Evolutionary conservation across 2,113 vertebrate genomes (phyloP), one percentile per base, ranked within the genome.

Genomic region (Bos javanicus): DNA sequence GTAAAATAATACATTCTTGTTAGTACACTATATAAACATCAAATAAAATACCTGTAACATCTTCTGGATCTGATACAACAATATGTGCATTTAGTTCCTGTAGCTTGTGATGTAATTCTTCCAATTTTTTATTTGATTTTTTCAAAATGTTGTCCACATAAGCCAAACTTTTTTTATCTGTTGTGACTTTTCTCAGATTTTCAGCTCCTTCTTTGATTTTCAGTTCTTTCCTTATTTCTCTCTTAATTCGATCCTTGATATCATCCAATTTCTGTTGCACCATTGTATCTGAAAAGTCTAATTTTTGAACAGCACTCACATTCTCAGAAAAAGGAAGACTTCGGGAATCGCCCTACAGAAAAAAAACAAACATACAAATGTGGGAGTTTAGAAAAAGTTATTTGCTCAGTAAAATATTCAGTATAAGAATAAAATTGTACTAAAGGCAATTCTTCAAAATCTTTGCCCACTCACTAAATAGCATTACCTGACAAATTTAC

Each of bases 171-270:
- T 99, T 99, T 99, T 99, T 99, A 99, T 99, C 99, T 2, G 99
- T 99, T 97, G 99, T 99, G 92, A 99, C 99, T 98, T 99, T 99
- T 93, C 99, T 99, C 96, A 99, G 99, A 98, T 99, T 99, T 99
- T 99, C 99, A 2, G 99, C 99, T 93, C 99, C 99, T 98, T 99
- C 99, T 98, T 99, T 99, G 98, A 99, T 99, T 99, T 99, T 99
- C 97, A 99, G 99, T 99, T 99, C 99, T 97, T 99, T 99, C 97
- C 99, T 99, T 99, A 99, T 99, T 99, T 99, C 99, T 36, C 99
- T 99, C 93, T 99, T 99, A 98, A 99, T 99, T 99, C 99, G 99
- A 98, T 99, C 99, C 98, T 99, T 99, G 98, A 99, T 98, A 99
- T 99, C 99, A 85, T 99, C 99, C 99, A 99, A 99, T 98, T 99